Evolutionary conservation across 2,888 invertebrate genomes (phyloP), one percentile per base, ranked within the genome.

Genomic region (Hyppa rectilinea): DNA sequence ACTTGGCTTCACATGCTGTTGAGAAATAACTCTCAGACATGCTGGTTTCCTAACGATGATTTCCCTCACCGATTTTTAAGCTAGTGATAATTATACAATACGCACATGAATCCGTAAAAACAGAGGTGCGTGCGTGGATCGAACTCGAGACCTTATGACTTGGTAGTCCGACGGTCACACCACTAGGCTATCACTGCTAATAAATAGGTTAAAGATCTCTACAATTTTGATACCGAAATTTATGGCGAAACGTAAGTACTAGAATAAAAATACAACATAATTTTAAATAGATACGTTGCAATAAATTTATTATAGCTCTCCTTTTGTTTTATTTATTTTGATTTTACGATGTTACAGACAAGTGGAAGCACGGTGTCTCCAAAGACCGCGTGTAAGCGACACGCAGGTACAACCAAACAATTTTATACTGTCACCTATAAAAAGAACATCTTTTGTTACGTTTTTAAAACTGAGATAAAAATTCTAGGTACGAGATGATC

Each of bases 401-500:
- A 14, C 45, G 40, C 50, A 61, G 71, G 52, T 75, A 76, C 36
- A 34, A 53, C 58, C 64, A 31, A 80, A 78, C 53, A 81, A 60
- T 79, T 75, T 83, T 81, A 83, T 81, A 65, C 23, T 67, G 49
- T 34, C 58, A 66, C 58, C 78, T 68, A 79, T 77, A 84, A 81
- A 81, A 75, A 71, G 65, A 69, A n/a, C 81, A 70, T 80, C 73
- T 81, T 80, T 81, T 75, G 80, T 71, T 73, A 68, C 67, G 67
- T 82, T 83, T n/a, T 84, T 84, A 78, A 82, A 84, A 78, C 64
- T 59, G 52, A 71, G 78, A 84, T 79, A 84, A 78, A 56, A 84
- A 75, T 63, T 77, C 59, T 69, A 68, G 79, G 53, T 56, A 71
- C 71, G 61, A 82, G 78, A 82, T 81, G 75, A 81, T 82, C 81